Base-by-base conservation (phyloP, 1,140 invertebrate species). In the Tetranychus urticae region DNA sequence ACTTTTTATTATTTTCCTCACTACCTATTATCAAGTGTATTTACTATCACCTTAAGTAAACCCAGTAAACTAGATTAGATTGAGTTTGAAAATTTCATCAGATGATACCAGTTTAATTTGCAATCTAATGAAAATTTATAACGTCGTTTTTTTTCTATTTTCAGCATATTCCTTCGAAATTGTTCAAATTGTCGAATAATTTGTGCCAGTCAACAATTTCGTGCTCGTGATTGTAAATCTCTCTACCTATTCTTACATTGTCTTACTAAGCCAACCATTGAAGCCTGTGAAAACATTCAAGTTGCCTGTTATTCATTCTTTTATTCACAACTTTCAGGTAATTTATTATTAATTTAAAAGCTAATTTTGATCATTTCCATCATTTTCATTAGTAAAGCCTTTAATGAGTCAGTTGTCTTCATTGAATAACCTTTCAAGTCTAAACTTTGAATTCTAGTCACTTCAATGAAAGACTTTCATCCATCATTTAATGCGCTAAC, bases 161-260 rank as follows among this genome's bases (percentile, higher is more conserved):
- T 73, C 68, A 80, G 79, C 68, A 69, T 81, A 39, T 82, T 80
- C 68, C 66, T 82, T 3, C 68, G 80, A 50, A 77, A 81, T 66
- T 79, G 79, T 65, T 72, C 69, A 12, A 71, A 79, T 61, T 80
- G 78, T 68, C 72, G 73, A 7, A 68, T 80, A 60, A 70, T 79
- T 35, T 71, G 74, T 48, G 75, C 77, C 3, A 80, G 79, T 67
- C 78, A 79, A 57, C 80, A 82, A 68, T 80, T 80, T 66, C 70
- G 80, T 36, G 75, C 79, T 0, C 68, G 80, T 64, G 80, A 82
- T 67, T 82, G 80, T 66, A 71, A 71, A 61, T 72, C 75, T 35
- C 66, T 81, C 23, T 73, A 78, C 63, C 66, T 76, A 3, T 80
- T 78, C 61, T 67, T 81, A 2, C 73, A 71, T 59, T 80, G 79